Evolutionary conservation across 2,888 invertebrate genomes (phyloP).

Genomic region (Eristalis intricaria): DNA sequence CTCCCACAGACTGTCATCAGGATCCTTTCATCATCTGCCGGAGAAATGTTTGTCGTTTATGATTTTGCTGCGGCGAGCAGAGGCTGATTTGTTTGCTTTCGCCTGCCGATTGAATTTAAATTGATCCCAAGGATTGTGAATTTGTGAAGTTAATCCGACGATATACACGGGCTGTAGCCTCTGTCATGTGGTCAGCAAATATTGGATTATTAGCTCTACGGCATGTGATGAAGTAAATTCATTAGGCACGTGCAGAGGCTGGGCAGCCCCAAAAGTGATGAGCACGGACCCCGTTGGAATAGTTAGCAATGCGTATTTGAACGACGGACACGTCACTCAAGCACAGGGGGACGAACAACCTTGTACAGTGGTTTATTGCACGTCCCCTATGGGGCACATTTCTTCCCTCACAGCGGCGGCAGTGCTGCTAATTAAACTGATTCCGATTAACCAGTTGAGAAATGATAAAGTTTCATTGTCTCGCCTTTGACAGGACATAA

Average conservation of each 20-base stretch:
- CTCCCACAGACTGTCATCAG: not conserved
- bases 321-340: not conserved
- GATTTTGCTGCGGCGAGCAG: constrained; percentile 40
- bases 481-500: not conserved
- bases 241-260: constrained; percentile 5
- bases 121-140: constrained; percentile 31
- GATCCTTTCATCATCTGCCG: constrained; percentile 18
- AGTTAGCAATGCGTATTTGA: not conserved
- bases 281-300: not conserved
- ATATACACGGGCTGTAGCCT: not conserved
- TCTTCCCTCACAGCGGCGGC: not conserved
- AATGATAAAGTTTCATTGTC: constrained; percentile 3
- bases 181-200: constrained; percentile 10
- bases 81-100: constrained; percentile 49
- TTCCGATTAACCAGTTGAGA: not conserved
- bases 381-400: not conserved
- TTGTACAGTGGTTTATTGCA: not conserved
- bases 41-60: constrained; percentile 57
- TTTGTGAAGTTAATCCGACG: constrained; percentile 36
- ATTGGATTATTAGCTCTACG: constrained; percentile 10
- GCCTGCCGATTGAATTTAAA: constrained; percentile 47
- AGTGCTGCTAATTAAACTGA: not conserved
- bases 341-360: not conserved
- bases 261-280: not conserved
- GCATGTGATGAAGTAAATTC: constrained; percentile 24